These are phyloP conservation scores for Cacatua alba DNA, from an alignment of 2,113 vertebrate species.

Conservation along the genomic window DNA sequence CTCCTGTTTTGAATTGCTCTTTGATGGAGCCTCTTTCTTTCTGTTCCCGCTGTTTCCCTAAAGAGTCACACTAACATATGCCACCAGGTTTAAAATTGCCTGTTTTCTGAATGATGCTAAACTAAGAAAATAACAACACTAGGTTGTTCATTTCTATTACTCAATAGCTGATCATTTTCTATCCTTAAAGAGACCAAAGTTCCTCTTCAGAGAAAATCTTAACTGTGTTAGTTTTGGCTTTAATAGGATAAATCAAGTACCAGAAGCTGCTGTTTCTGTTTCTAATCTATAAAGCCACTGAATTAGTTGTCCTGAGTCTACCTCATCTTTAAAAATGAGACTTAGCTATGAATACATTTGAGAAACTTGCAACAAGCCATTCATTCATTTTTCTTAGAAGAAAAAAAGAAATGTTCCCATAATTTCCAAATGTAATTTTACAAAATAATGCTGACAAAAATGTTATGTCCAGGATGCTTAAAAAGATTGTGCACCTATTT, in stretches of 20 bases:
- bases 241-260: neutral
- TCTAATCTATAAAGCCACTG: neutral
- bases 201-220: neutral
- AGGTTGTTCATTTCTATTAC: neutral
- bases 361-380: neutral
- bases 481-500: neutral
- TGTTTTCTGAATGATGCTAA: neutral
- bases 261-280: neutral
- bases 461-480: neutral
- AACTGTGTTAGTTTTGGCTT: neutral
- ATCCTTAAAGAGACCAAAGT: neutral
- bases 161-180: neutral
- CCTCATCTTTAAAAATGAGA: conserved; percentile 12
- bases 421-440: neutral
- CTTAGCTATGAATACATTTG: neutral
- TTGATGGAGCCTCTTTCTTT: neutral
- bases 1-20: neutral
- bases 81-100: neutral
- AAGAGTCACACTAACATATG: neutral
- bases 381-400: neutral
- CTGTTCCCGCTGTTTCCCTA: neutral
- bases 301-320: neutral
- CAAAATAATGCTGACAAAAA: neutral
- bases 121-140: neutral
- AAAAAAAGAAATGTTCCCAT: neutral